phyloP scores from a whole-genome alignment of 2,113 vertebrate genomes.

The Trichomycterus rosablanca region DNA sequence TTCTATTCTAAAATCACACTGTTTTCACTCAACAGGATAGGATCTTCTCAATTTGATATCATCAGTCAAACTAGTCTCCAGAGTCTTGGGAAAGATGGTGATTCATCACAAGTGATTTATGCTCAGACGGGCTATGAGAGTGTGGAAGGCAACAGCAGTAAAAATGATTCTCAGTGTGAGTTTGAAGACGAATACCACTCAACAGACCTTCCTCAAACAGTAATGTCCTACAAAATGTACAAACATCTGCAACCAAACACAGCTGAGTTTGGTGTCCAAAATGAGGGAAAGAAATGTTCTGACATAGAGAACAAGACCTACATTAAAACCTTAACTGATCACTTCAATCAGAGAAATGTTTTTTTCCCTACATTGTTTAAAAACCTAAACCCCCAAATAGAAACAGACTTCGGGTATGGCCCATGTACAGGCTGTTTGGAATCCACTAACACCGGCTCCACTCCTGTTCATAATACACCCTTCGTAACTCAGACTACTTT shows the following conservation, averaged over 20 bases:
- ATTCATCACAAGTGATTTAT: conserved; percentile 45
- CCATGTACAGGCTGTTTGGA: conserved; percentile 16
- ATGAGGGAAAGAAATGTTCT: conserved; percentile 15
- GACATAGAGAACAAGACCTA: conserved; percentile 52
- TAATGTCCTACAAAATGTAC: conserved; percentile 1
- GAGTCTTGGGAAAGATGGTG: conserved; percentile 38
- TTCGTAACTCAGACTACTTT: conserved; percentile 4
- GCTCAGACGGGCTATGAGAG: conserved; percentile 31
- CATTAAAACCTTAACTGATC: conserved; percentile 9
- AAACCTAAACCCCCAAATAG: conserved; percentile 1
- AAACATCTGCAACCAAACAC: neutral
- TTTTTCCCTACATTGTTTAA: neutral
- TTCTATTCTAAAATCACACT: neutral
- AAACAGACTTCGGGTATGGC: conserved; percentile 46
- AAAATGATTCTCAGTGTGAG: conserved; percentile 14
- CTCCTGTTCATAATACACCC: neutral
- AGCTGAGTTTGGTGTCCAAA: neutral
- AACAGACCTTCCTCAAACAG: conserved; percentile 18
- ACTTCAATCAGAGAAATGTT: neutral
- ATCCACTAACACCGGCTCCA: conserved; percentile 7
- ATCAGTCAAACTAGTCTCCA: conserved; percentile 30
- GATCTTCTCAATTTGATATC: neutral
- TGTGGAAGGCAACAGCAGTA: neutral
- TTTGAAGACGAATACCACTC: conserved; percentile 8
- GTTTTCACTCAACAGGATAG: conserved; percentile 45